Evolutionary conservation across 2,888 invertebrate genomes (phyloP), one percentile per base, ranked within the genome.

Genomic region (Apamea anceps): DNA sequence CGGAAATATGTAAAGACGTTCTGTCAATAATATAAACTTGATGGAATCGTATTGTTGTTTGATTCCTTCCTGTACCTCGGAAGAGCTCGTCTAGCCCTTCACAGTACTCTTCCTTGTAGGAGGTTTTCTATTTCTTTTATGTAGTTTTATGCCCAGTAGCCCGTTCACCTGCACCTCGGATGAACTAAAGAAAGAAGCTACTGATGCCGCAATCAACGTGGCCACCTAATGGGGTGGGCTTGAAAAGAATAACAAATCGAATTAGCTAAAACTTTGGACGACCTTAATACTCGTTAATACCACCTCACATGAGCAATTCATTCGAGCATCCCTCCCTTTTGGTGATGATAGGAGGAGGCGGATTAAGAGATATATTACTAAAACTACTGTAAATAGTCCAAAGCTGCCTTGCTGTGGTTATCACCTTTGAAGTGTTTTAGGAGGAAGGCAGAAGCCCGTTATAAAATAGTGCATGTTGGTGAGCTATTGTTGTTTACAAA

Each of bases 401-500:
- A n/a, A 60, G 57, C n/a, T 10, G 57, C 25, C 57, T 57, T 10
- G 10, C 12, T 57, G 57, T 48, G 48, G 15, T 48, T 15, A 12
- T 57, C 2, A 54, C 4, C 25, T 12, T 57, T 12, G n/a, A n/a
- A n/a, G 57, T 60, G 0, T n/a, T n/a, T n/a, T 60, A n/a, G 0
- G 57, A 60, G n/a, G n/a, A 60, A 12, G 57, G 57, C 25, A 57
- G 13, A 65, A 57, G 12, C 1, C 25, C 25, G 12, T 37, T 60
- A 45, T 6, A 15, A 13, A 65, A 25, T 10, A n/a, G 21, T 13
- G 13, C 4, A 32, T 13, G 13, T 25, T 2, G 8, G 5, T n/a
- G 2, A 6, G 21, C 28, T 51, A 10, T 76, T 21, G 18, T 68
- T 68, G n/a, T 70, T 70, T 84, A 32, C 42, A 48, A 15, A 12